These are phyloP conservation scores for Chlorocebus sabaeus DNA, from an alignment of 2,113 vertebrate species.

Conservation along the genomic window DNA sequence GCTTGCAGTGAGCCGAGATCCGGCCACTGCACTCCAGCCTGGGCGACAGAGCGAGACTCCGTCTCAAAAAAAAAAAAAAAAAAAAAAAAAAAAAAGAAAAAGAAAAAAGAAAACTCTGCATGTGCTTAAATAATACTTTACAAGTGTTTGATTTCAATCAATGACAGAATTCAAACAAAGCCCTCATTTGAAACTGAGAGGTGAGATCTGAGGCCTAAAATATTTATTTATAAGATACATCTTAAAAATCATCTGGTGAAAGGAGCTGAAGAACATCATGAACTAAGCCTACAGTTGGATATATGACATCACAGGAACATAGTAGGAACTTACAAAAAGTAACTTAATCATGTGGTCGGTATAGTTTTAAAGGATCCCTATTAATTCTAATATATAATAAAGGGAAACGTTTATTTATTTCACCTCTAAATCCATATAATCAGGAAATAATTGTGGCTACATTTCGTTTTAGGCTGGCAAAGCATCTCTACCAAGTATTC, in stretches of 20 bases:
- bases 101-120: neutral
- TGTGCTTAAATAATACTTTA: conserved; percentile 4
- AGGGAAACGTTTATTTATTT: neutral
- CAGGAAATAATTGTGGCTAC: neutral
- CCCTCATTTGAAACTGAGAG: neutral
- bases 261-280: neutral
- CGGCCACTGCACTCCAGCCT: too few relatives aligned
- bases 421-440: neutral
- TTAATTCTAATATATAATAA: neutral
- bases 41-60: too few relatives aligned
- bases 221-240: neutral
- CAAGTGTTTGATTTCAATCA: conserved; percentile 48
- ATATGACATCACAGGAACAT: neutral
- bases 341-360: accelerated
- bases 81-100: too few relatives aligned
- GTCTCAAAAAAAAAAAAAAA: too few relatives aligned
- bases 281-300: neutral
- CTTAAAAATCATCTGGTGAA: neutral
- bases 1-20: too few relatives aligned
- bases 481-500: accelerated
- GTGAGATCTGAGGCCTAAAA: neutral
- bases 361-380: neutral
- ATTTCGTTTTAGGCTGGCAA: accelerated
- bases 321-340: neutral
- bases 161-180: conserved; percentile 12